Base-by-base conservation (phyloP, 1,140 invertebrate species). In the Zophobas morio region DNA sequence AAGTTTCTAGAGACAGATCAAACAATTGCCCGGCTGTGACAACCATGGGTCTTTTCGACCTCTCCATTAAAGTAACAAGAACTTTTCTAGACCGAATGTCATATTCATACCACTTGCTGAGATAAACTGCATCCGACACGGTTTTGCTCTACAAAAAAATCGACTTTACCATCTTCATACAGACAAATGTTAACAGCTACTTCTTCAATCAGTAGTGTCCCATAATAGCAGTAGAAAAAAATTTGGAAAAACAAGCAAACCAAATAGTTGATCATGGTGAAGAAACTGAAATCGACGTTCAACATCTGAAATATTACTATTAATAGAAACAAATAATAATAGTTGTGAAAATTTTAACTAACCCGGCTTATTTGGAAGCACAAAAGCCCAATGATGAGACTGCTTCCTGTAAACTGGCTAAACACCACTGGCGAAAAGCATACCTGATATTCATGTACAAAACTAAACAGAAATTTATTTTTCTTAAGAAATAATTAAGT, bases 201-300 rank as follows among this genome's bases (percentile, higher is more conserved):
- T 70, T 79, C 78, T 36, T 76, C 34, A 66, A 60, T 46, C 5
- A 79, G 75, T n/a, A 77, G 42, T 66, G 83, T 83, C 49, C 84
- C 84, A 66, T 80, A 82, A 42, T 81, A 80, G 70, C 84, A 85
- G 57, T 84, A 84, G 20, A 84, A 80, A 81, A 84, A 84, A 74
- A 85, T 74, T 82, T 85, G 80, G 1, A 79, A 36, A 40, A 47
- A 46, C n/a, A 75, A 47, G 56, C 37, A 75, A 20, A 0, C 20
- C n/a, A 75, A 5, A 72, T 70, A 46, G 1, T 63, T 63, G 2
- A 37, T 70, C 51, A 70, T 6, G 39, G 39, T 37, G 8, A 39
- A 32, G 20, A 80, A 57, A 57, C n/a, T 56, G 4, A 56, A 3
- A 71, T 32, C 6, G 35, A 46, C 0, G 63, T n/a, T 8, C 32